Base-by-base conservation (phyloP, 2,888 invertebrate genomes). In the Sthenelais limicola region DNA sequence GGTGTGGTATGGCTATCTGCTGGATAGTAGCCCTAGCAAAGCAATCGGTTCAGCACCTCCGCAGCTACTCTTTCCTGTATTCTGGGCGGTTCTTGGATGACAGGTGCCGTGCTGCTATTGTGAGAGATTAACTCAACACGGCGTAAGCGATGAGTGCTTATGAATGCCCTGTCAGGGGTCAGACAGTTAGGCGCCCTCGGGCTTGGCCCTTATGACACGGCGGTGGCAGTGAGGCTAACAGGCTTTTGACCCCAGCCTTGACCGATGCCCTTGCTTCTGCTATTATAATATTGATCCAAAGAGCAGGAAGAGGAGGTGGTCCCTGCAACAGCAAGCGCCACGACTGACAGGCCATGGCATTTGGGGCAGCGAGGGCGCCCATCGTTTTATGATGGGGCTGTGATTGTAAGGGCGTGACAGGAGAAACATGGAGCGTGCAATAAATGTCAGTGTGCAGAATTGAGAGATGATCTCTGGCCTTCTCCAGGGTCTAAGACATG, bases 211-310 rank as follows among this genome's bases (percentile, higher is more conserved):
- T n/a, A n/a, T n/a, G n/a, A 43, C 43, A 12, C 43, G 18, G 28
- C 54, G 9, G 26, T n/a, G 56, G 30, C 56, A 56, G 56, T n/a
- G n/a, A 26, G 62, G 62, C 38, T 62, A 62, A 62, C 62, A 62
- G 28, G 24, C 62, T 35, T 62, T 62, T 62, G 62, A 62, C 62
- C 62, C 62, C 62, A 43, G 18, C 9, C 43, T 12, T 30, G 38
- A 18, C 38, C 62, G 18, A 9, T 43, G 43, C 18, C 43, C 12
- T 18, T 12, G 43, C 43, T 18, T 43, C 43, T 12, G 18, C 43
- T 18, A 18, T 43, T 18, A 43, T 43, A 9, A 18, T 43, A 43
- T 43, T 43, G 43, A 43, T 43, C 18, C 43, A 43, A 43, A 18
- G 18, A 9, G 43, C 12, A 9, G 43, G 43, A 12, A 18, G 43